A percentile compares a stretch with the other conserved stretches of the same genome.
These are phyloP conservation scores for Diarsia rubi DNA, from an alignment of 2,888 invertebrate species.

Conservation along the genomic window DNA sequence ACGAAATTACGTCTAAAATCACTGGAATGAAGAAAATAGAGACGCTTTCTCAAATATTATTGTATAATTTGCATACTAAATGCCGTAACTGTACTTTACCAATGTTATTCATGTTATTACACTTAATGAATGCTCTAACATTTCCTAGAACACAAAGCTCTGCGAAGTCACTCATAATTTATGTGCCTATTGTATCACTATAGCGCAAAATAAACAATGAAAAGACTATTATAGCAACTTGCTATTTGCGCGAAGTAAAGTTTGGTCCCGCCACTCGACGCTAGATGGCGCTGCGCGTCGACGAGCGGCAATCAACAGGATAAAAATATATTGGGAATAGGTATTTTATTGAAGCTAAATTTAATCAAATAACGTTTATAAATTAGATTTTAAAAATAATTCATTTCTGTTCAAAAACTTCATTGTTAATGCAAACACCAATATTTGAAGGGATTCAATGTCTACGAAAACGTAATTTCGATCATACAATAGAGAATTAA, in stretches of 20 bases:
- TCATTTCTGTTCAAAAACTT: slow-evolving; percentile 37
- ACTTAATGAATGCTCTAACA: slow-evolving; percentile 43
- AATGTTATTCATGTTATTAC: slow-evolving; percentile 51
- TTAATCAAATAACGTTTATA: slow-evolving; percentile 43
- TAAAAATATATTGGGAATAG: background rate
- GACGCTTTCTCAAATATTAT: slow-evolving; percentile 51
- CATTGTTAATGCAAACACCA: slow-evolving; percentile 25
- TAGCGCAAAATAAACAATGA: slow-evolving; percentile 58
- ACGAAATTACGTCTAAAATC: slow-evolving; percentile 36
- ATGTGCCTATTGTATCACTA: slow-evolving; percentile 55
- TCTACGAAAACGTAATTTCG: slow-evolving; percentile 49
- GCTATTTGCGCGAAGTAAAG: background rate
- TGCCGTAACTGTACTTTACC: slow-evolving; percentile 39
- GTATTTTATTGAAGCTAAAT: background rate
- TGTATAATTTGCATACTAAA: slow-evolving; percentile 51
- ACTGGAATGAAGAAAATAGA: slow-evolving; percentile 24
- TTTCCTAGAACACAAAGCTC: slow-evolving; percentile 52
- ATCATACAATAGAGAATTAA: slow-evolving; percentile 42
- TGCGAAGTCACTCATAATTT: slow-evolving; percentile 54
- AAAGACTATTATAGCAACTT: slow-evolving; percentile 27
- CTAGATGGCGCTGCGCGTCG: slow-evolving; percentile 62
- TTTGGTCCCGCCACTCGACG: slow-evolving; percentile 58
- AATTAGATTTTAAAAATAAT: slow-evolving; percentile 53
- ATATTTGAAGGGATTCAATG: slow-evolving; percentile 24
- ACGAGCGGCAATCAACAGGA: background rate